A percentile compares a stretch with the other conserved stretches of the same genome.
phyloP scores from a whole-genome alignment of 2,113 vertebrate species.

The Notechis scutatus region DNA sequence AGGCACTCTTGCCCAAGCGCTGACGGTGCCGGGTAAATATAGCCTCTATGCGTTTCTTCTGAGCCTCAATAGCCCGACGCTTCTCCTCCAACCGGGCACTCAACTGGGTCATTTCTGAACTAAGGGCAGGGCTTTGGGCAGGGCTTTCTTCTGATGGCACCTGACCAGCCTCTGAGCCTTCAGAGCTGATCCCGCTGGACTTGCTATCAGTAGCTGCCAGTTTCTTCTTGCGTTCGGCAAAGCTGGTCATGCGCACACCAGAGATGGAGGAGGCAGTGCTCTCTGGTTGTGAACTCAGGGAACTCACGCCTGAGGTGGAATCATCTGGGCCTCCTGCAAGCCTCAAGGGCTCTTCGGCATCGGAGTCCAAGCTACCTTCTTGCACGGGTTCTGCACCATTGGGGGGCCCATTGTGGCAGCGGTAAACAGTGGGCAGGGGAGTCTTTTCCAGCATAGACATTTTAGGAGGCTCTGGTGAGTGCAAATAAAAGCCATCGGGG shows the following conservation, averaged over 20 bases:
- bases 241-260: conserved; percentile 88
- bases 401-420: conserved; percentile 33
- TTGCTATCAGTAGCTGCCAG: conserved; percentile 63
- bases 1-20: conserved; percentile 83
- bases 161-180: not conserved
- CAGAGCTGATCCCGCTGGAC: conserved; percentile 15
- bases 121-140: conserved; percentile 75
- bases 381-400: conserved; percentile 53
- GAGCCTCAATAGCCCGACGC: conserved; percentile 87
- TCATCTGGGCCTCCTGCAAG: conserved; percentile 19
- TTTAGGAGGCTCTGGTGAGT: conserved; percentile 71
- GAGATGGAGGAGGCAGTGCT: conserved; percentile 60
- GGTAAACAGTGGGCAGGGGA: conserved; percentile 23
- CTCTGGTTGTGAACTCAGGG: conserved; percentile 47
- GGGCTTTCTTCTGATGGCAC: conserved; percentile 74
- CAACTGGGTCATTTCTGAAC: conserved; percentile 83
- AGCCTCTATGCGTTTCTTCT: conserved; percentile 91
- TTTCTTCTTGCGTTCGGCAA: conserved; percentile 88
- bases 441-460: not conserved
- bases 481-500: conserved; percentile 85
- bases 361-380: conserved; percentile 81
- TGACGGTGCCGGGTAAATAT: conserved; percentile 92
- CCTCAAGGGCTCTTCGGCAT: conserved; percentile 77
- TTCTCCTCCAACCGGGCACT: conserved; percentile 86
- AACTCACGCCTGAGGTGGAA: conserved; percentile 44